Conservation (phyloP, 2,888 invertebrate genomes). For the Calephelis perditalis region DNA sequence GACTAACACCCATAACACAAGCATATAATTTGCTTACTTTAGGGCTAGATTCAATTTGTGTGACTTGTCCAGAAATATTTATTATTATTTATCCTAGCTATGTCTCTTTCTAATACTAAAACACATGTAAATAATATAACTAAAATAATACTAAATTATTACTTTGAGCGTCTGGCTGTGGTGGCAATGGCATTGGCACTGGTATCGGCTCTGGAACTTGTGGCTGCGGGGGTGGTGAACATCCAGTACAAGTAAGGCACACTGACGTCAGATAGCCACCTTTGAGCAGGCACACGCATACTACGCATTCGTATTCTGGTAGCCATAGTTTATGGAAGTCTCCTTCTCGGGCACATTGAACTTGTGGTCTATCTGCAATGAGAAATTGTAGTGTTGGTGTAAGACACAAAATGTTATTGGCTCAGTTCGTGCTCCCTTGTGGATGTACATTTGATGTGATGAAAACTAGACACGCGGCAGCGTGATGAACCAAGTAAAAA, state of each 20-base stretch:
- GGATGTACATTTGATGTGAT: too few relatives aligned
- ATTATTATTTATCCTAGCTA: too few relatives aligned
- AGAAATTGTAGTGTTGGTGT: neutral
- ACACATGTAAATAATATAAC: too few relatives aligned
- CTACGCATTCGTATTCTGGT: conserved; percentile 39
- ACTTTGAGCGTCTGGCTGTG: conserved; percentile 32
- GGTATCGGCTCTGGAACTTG: conserved; percentile 22
- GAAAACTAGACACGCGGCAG: too few relatives aligned
- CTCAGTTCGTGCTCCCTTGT: too few relatives aligned
- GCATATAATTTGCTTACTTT: too few relatives aligned
- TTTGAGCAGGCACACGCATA: conserved; percentile 51
- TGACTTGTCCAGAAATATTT: too few relatives aligned
- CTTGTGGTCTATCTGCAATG: conserved; percentile 39
- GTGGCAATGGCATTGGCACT: conserved; percentile 23
- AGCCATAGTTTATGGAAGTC: conserved; percentile 49
- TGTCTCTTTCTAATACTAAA: too few relatives aligned
- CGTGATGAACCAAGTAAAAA: too few relatives aligned
- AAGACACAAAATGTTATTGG: too few relatives aligned
- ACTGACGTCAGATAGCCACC: conserved; percentile 39
- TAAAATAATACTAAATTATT: conserved; percentile 13
- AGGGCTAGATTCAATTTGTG: too few relatives aligned
- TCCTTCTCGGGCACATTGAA: conserved; percentile 42
- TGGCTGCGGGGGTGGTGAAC: conserved; percentile 17
- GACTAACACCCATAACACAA: too few relatives aligned
- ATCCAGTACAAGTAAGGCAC: conserved; percentile 39